These are phyloP conservation scores for Bombus difficillimus DNA, from an alignment of 1,140 invertebrate species.

Conservation along the genomic window DNA sequence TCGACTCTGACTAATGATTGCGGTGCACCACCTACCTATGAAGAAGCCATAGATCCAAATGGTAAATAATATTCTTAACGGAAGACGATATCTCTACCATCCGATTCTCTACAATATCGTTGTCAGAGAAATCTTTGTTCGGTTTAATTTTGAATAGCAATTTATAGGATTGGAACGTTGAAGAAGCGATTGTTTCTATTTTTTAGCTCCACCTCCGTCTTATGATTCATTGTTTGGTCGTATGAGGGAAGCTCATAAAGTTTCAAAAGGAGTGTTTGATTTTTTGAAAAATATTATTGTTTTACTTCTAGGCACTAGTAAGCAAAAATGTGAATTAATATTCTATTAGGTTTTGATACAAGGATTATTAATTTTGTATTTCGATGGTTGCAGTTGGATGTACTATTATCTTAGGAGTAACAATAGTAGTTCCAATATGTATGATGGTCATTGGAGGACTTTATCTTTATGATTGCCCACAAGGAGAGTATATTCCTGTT, in stretches of 20 bases:
- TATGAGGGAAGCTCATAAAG: slow-evolving; percentile 85
- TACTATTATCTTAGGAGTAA: slow-evolving; percentile 85
- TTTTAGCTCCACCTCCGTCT: slow-evolving; percentile 86
- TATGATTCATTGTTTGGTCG: slow-evolving; percentile 88
- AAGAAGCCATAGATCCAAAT: slow-evolving; percentile 85
- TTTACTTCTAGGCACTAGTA: slow-evolving; percentile 86
- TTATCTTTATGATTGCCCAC: slow-evolving; percentile 86
- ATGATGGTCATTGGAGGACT: slow-evolving; percentile 87
- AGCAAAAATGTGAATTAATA: slow-evolving; percentile 58
- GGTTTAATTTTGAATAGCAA: neutral
- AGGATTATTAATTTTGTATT: neutral
- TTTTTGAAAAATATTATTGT: slow-evolving; percentile 86
- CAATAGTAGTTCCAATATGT: slow-evolving; percentile 85
- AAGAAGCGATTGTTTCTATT: slow-evolving; percentile 40
- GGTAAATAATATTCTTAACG: slow-evolving; percentile 73
- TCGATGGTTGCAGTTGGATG: slow-evolving; percentile 84
- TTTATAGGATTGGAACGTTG: neutral
- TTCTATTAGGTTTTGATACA: neutral
- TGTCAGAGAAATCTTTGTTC: neutral
- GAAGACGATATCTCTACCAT: too few relatives aligned
- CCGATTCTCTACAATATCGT: too few relatives aligned
- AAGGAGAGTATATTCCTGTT: slow-evolving; percentile 87
- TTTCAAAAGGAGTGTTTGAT: slow-evolving; percentile 85
- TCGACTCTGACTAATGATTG: slow-evolving; percentile 69
- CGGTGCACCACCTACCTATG: slow-evolving; percentile 83